phyloP scores from a whole-genome alignment of 2,113 vertebrate genomes.

The Tachysurus fulvidraco region DNA sequence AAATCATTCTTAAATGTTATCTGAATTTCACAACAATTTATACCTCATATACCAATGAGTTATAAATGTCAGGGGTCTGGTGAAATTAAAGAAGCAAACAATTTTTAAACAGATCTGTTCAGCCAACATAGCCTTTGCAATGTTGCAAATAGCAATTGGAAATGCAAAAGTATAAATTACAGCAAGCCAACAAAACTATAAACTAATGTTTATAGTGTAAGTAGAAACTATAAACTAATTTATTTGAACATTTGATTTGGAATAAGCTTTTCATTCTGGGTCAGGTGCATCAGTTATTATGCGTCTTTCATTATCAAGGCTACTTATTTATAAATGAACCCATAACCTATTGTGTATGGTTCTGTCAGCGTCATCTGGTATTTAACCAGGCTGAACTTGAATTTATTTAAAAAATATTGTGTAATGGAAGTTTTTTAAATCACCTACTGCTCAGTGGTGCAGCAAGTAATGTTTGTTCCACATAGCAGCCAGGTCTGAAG shows the following conservation, averaged over 20 bases:
- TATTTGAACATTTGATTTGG: neutral
- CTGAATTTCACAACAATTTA: neutral
- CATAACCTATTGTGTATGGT: neutral
- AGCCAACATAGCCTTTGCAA: too few relatives aligned
- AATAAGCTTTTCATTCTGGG: neutral
- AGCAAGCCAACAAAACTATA: neutral
- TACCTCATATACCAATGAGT: neutral
- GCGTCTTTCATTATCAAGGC: neutral
- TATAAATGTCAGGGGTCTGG: neutral
- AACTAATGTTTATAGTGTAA: too few relatives aligned
- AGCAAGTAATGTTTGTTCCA: neutral
- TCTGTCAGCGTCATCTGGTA: neutral
- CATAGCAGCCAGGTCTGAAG: neutral
- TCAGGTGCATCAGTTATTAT: neutral
- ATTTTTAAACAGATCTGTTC: neutral
- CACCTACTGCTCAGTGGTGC: neutral
- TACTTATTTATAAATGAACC: neutral
- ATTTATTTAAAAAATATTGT: neutral
- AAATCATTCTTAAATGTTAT: neutral
- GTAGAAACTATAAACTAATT: too few relatives aligned
- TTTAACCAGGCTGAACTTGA: too few relatives aligned
- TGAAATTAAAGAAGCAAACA: neutral
- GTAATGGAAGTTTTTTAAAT: neutral
- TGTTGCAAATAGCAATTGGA: too few relatives aligned
- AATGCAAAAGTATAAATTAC: neutral